Percentiles rank a stretch among this genome's conserved stretches.
These are phyloP conservation scores for Tapirus terrestris DNA, from an alignment of 2,113 vertebrate genomes.

Conservation along the genomic window DNA sequence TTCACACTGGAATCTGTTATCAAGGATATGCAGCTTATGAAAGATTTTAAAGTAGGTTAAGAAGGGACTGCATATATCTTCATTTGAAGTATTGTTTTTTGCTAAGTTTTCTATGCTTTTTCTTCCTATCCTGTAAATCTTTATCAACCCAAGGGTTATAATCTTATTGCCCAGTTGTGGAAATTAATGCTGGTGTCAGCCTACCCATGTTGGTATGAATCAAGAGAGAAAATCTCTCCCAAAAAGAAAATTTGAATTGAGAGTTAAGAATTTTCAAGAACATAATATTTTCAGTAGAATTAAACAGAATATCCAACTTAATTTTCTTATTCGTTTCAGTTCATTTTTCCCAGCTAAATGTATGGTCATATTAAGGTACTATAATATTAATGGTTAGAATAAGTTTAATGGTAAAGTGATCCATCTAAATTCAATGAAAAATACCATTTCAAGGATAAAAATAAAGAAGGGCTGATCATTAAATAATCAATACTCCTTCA, in stretches of 20 bases:
- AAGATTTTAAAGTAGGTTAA: not conserved
- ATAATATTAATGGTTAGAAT: not conserved
- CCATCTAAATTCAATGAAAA: not conserved
- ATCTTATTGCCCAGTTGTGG: not conserved
- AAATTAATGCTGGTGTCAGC: not conserved
- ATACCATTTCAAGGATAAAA: not conserved
- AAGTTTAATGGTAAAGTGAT: not conserved
- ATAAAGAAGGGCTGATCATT: not conserved
- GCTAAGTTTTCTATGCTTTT: not conserved
- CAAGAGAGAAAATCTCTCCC: not conserved
- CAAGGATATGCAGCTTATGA: not conserved
- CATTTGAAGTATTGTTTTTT: not conserved
- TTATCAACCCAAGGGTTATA: not conserved
- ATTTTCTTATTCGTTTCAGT: not conserved
- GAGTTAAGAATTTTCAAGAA: constrained; percentile 37
- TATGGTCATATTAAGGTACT: not conserved
- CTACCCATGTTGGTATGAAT: not conserved
- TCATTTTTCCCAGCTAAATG: not conserved
- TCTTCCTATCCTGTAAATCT: not conserved
- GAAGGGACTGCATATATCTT: not conserved
- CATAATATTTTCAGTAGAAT: constrained; percentile 13
- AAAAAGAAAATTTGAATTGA: not conserved
- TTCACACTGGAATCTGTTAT: not conserved
- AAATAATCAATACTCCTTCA: not conserved
- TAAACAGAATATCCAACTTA: not conserved